Conservation (phyloP, 2,888 invertebrate species). For the Leucania comma region DNA sequence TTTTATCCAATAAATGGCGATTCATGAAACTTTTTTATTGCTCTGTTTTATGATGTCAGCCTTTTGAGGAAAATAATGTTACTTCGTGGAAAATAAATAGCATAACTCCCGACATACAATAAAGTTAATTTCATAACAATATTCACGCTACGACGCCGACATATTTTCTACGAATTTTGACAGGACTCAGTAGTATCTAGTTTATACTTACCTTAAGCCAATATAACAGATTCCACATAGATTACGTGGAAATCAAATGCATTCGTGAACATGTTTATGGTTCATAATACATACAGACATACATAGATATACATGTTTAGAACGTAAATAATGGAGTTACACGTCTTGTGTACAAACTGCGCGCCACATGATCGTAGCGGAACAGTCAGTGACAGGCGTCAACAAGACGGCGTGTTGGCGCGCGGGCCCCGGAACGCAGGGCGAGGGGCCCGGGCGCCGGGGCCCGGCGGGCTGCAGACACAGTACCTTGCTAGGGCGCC, state of each 20-base stretch:
- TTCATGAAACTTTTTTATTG: conserved; percentile 52
- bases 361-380: conserved; percentile 46
- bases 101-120: conserved; percentile 34
- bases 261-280: conserved; percentile 15
- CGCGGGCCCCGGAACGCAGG: conserved; percentile 70
- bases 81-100: conserved; percentile 44
- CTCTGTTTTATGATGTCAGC: conserved; percentile 38
- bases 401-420: conserved; percentile 70
- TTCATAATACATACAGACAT: conserved; percentile 14
- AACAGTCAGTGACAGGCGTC: conserved; percentile 57
- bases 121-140: conserved; percentile 47
- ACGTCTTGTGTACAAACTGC: conserved; percentile 33
- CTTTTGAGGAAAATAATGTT: conserved; percentile 37
- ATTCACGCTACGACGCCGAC: conserved; percentile 2
- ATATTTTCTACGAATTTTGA: conserved; percentile 18
- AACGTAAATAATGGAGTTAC: conserved; percentile 41
- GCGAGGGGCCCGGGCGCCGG: conserved; percentile 72
- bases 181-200: conserved; percentile 14
- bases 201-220: conserved; percentile 29
- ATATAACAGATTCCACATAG: conserved; percentile 6
- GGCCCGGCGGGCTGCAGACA: conserved; percentile 64
- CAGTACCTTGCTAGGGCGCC: conserved; percentile 86
- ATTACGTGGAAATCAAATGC: conserved; percentile 9
- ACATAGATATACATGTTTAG: conserved; percentile 20
- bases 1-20: conserved; percentile 50